Base-by-base conservation (phyloP, 2,888 invertebrate genomes). In the Lithophane ornitopus region DNA sequence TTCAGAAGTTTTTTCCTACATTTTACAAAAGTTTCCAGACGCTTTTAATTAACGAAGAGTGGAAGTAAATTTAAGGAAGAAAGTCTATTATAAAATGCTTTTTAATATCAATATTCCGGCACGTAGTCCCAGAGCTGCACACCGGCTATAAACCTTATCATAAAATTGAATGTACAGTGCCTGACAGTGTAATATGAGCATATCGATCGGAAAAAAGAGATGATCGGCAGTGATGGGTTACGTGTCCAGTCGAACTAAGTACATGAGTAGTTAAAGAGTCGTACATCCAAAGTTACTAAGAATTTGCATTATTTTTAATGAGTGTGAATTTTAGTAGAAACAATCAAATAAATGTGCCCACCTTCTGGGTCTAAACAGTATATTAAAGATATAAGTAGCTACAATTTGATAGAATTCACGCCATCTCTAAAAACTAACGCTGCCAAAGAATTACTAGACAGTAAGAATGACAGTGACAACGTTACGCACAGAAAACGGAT, bases 11-110 rank as follows among this genome's bases (percentile, higher is more conserved):
- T 76, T 68, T 73, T 52, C 12, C 56, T 73, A 52, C 34, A 82
- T 82, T 82, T n/a, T 49, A 62, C 16, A 72, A 63, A 80, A 82
- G 52, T 82, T 86, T 82, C 44, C 46, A 61, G 65, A 74, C 70
- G 28, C 2, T 82, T 85, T 82, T 85, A 82, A 85, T 82, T 71
- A 85, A 85, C 73, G 61, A 70, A 78, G 84, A 86, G 80, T 86
- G 84, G 73, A 70, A 84, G 72, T 78, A 70, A 78, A 75, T 84
- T 76, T 74, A 62, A 73, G 58, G 58, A 78, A 76, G 28, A 46
- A 62, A 61, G 58, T 59, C 41, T 61, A 46, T 44, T 74, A 52
- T 39, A 59, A 70, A 81, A 85, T 65, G 39, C 28, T 73, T 70
- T 71, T 69, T 68, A 70, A 78, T 73, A 65, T 58, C 16, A 70